Evolutionary conservation across 2,888 invertebrate species (phyloP), one percentile per base, ranked within the genome.

Genomic region (Trichogramma dendrolimi): DNA sequence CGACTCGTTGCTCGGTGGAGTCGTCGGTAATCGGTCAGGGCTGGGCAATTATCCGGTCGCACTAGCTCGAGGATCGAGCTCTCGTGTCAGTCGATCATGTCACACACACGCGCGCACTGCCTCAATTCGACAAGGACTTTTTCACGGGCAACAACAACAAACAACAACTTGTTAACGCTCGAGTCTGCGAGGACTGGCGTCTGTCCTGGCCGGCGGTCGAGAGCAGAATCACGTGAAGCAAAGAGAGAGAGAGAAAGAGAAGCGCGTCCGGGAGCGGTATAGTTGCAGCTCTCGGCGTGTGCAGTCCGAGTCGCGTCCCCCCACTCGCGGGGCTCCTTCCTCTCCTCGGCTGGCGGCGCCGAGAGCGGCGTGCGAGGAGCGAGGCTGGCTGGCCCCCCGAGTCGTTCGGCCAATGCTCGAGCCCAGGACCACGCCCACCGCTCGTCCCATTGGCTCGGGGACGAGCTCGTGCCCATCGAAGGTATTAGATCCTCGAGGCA

Each of bases 201-300:
- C 64, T 65, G 67, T 68, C 66, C 69, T 67, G 68, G 69, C 27
- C 70, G 71, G 72, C 71, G 69, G 69, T 67, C 66, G 64, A 73
- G 71, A 72, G 63, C 43, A 11, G 74, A 72, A 70, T 71, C 68
- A 63, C 69, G 59, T 62, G 58, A 40, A 67, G 67, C 66, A 41
- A 47, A 49, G 46, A 68, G 67, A 65, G 65, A 66, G 67, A 64
- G 64, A 63, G 69, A 67, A 65, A 70, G 58, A 51, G 14, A 51
- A 51, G 44, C 4, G 7, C 27, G 51, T 10, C 5, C 43, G 55
- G 14, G 38, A 27, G 40, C 44, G 40, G 40, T 7, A 39, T 38
- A n/a, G 44, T 38, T 43, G 54, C 60, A 67, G 67, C 71, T 69
- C 42, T 6, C 39, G 39, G 56, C 56, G 38, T 4, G 38, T 41